Evolutionary conservation across 2,888 invertebrate species (phyloP).

Genomic region (Cepaea hortensis): DNA sequence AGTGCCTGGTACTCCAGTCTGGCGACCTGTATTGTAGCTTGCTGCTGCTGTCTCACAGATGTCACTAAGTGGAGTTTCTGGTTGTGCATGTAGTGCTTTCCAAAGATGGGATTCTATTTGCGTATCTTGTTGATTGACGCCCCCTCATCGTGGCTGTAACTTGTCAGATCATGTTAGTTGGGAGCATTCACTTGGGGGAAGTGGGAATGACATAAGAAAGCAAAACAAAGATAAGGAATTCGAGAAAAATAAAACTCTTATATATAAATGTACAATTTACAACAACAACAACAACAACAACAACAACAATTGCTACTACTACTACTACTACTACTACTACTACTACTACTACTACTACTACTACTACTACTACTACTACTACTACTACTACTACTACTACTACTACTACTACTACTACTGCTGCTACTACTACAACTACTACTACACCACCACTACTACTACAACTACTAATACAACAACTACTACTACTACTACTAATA

Average conservation of each 20-base stretch:
- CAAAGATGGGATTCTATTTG: too few species aligned
- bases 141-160: too few species aligned
- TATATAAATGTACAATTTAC: background rate
- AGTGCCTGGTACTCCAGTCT: too few species aligned
- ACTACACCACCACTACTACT: slow-evolving; percentile 26
- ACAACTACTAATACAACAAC: slow-evolving; percentile 39
- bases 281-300: background rate
- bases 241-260: too few species aligned
- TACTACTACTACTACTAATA: slow-evolving; percentile 24
- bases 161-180: too few species aligned
- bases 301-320: background rate
- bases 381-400: slow-evolving; percentile 4
- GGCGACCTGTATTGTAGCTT: too few species aligned
- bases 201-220: too few species aligned
- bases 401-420: slow-evolving; percentile 27
- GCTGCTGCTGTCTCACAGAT: too few species aligned
- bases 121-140: background rate
- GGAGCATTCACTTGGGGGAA: too few species aligned
- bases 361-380: background rate
- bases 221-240: too few species aligned
- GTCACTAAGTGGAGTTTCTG: too few species aligned
- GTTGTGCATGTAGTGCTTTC: too few species aligned
- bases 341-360: background rate
- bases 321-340: slow-evolving; percentile 1
- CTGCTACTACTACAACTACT: slow-evolving; percentile 45